phyloP scores from a whole-genome alignment of 2,113 vertebrate species.

The Craseonycteris thonglongyai region DNA sequence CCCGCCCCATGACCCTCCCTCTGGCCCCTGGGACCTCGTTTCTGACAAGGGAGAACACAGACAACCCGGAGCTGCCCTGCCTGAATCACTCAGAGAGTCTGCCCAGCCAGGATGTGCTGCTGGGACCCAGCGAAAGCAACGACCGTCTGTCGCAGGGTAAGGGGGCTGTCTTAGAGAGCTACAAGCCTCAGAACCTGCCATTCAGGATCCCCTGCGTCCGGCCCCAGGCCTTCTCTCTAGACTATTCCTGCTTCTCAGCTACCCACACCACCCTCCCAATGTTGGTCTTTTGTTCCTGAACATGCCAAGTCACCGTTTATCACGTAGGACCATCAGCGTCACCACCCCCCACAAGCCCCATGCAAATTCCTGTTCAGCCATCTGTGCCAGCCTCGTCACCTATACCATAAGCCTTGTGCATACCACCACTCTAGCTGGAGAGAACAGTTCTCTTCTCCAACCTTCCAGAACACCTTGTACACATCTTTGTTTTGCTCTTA shows the following conservation, averaged over 20 bases:
- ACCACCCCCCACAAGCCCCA: not conserved
- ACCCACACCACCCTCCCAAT: not conserved
- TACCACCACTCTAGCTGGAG: not conserved
- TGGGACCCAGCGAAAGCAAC: constrained; percentile 79
- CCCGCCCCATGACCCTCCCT: constrained; percentile 61
- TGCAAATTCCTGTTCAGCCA: not conserved
- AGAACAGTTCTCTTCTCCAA: not conserved
- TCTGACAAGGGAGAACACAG: constrained; percentile 81
- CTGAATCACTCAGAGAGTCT: constrained; percentile 82
- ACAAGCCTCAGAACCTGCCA: not conserved
- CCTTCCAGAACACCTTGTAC: not conserved
- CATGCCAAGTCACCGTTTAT: not conserved
- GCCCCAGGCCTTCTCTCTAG: accelerated
- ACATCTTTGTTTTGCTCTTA: not conserved
- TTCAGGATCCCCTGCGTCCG: not conserved
- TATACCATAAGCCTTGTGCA: not conserved
- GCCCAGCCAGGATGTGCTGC: constrained; percentile 75
- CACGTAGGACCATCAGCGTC: not conserved
- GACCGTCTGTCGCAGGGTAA: constrained; percentile 90
- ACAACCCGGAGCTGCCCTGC: constrained; percentile 79
- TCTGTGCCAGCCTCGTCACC: not conserved
- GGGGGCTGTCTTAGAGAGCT: not conserved
- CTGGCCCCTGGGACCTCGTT: constrained; percentile 49
- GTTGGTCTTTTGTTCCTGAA: not conserved
- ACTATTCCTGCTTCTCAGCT: not conserved